Base-by-base conservation (phyloP, 2,888 invertebrate genomes). In the Microplitis deprimator region DNA sequence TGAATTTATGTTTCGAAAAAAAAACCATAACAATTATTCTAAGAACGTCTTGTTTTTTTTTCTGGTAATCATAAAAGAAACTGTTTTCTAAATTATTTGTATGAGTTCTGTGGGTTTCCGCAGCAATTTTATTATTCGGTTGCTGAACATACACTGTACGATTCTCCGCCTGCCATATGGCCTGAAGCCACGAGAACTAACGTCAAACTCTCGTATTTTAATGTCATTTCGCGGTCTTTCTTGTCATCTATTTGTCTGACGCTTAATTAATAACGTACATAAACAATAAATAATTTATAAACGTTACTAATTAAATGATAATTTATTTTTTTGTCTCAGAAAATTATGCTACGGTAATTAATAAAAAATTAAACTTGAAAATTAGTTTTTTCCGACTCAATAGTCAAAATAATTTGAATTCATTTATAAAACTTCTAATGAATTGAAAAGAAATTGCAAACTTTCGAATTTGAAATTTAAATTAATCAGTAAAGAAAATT, bases 61-160 rank as follows among this genome's bases (percentile, higher is more conserved):
- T 67, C 0, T 38, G 29, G 29, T 29, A 29, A 29, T 29, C 29
- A 39, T 68, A n/a, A 40, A 7, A 16, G 40, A 68, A 17, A 68
- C 68, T 0, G 17, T 16, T 6, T 8, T 8, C 13, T 38, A 38
- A 29, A 65, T 8, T 6, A 50, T 41, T 73, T 10, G 17, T 8
- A 41, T 50, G 20, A 68, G 50, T n/a, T 20, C 40, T 71, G 70
- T 40, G 70, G 75, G 65, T n/a, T 64, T 16, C 65, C 16, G 41
- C 61, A 59, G 50, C n/a, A 65, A 76, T 76, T 65, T 76, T 71
- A 76, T 69, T 70, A 72, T 59, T 20, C 40, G 71, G 64, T 40
- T 50, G 39, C 8, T 6, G n/a, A 29, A 71, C 50, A 8, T 62
- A 40, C 29, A 29, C 62, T 38, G 38, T 40, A 17, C 29, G 40